phyloP scores from a whole-genome alignment of 2,888 invertebrate species.

The Drosophila cyrtoloma region DNA sequence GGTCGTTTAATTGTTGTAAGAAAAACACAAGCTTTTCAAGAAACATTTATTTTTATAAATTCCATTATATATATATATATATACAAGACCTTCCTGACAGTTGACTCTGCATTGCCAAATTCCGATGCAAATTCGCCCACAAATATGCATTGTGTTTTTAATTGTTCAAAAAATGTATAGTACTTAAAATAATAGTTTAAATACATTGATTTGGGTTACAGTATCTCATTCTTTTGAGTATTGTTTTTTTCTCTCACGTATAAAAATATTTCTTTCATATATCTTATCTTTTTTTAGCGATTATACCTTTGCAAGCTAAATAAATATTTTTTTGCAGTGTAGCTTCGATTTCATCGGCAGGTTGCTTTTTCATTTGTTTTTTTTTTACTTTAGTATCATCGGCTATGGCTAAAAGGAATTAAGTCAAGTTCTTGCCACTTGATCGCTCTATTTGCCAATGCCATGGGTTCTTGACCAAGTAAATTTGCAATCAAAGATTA shows the following conservation, averaged over 20 bases:
- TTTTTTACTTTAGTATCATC: not conserved
- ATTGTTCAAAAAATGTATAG: not conserved
- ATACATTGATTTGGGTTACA: not conserved
- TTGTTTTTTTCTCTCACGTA: not conserved
- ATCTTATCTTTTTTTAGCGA: not conserved
- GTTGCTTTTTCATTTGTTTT: not conserved
- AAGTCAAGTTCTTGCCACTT: slow-evolving; percentile 18
- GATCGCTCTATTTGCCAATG: slow-evolving; percentile 1
- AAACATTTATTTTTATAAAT: not conserved
- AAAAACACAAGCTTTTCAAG: not conserved
- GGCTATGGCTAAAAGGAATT: slow-evolving; percentile 15
- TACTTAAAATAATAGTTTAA: not conserved
- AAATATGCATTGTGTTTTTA: slow-evolving; percentile 7
- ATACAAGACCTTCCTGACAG: not conserved
- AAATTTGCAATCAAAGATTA: slow-evolving; percentile 1
- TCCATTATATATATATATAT: not conserved
- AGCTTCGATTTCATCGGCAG: not conserved
- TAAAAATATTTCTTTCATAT: not conserved
- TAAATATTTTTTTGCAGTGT: not conserved
- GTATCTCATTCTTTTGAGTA: not conserved
- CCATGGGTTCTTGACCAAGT: slow-evolving; percentile 7
- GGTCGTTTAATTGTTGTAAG: not conserved
- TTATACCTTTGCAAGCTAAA: not conserved
- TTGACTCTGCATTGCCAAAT: not conserved
- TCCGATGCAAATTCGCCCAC: not conserved